Conservation (phyloP, 2,113 vertebrate genomes). For the Alectura lathami region DNA sequence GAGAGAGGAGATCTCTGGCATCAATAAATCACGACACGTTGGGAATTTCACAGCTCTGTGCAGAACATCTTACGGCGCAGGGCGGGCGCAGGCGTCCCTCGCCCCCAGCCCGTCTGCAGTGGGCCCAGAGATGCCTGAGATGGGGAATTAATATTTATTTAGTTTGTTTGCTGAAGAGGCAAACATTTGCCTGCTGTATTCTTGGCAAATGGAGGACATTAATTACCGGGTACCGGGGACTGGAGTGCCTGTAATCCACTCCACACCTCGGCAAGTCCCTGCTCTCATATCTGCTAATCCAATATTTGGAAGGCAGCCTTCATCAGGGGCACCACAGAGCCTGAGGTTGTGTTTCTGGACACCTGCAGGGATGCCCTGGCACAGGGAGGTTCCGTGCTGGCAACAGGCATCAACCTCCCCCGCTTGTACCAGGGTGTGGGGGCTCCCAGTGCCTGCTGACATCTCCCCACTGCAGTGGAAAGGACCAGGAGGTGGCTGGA, state of each 20-base stretch:
- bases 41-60: conserved; percentile 26
- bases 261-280: not conserved
- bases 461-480: not conserved
- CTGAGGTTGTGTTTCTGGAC: not conserved
- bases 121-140: accelerated
- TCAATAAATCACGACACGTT: not conserved
- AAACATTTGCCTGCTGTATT: not conserved
- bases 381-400: not conserved
- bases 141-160: not conserved
- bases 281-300: not conserved
- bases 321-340: accelerated
- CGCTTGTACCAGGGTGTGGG: not conserved
- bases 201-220: not conserved
- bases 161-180: not conserved
- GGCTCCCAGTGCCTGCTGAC: not conserved
- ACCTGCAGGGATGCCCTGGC: not conserved
- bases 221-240: not conserved
- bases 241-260: conserved; percentile 22
- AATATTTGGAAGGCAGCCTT: not conserved
- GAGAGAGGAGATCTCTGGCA: not conserved
- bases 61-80: accelerated
- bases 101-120: accelerated
- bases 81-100: not conserved
- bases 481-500: not conserved
- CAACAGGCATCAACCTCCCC: not conserved